Evolutionary conservation across 2,113 vertebrate genomes (phyloP).

Genomic region (Grantiella picta): DNA sequence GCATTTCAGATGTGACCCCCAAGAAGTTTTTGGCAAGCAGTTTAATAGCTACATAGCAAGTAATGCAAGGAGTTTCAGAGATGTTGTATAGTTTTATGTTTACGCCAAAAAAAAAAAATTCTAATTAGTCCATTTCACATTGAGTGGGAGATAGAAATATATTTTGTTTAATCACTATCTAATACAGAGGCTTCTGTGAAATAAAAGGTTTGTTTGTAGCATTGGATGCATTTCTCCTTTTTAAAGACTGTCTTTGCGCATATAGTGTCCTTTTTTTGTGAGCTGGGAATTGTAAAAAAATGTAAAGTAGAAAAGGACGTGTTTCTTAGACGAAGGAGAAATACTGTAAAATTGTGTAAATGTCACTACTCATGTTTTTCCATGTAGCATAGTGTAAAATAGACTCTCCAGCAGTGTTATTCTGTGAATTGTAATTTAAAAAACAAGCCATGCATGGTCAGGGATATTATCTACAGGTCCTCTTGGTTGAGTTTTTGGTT

Average conservation of each 20-base stretch:
- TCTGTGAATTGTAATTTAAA: conserved; percentile 88
- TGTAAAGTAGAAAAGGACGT: conserved; percentile 71
- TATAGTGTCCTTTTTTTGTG: conserved; percentile 65
- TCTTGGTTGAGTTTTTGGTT: conserved; percentile 2
- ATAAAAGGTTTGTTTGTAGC: conserved; percentile 67
- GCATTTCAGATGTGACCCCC: not conserved
- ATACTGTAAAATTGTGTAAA: conserved; percentile 85
- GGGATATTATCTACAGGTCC: conserved; percentile 26
- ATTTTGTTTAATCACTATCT: conserved; percentile 40
- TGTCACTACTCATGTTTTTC: conserved; percentile 71
- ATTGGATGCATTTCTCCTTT: conserved; percentile 60
- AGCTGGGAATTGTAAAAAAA: conserved; percentile 70
- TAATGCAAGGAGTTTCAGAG: not conserved
- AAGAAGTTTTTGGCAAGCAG: not conserved
- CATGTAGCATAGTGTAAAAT: conserved; percentile 85
- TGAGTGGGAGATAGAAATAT: conserved; percentile 33
- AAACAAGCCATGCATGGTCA: conserved; percentile 77
- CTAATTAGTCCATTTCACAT: conserved; percentile 16
- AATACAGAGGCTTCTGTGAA: conserved; percentile 38
- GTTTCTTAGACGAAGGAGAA: conserved; percentile 71
- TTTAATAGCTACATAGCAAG: not conserved
- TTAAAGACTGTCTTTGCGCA: conserved; percentile 37
- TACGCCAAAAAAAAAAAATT: not conserved
- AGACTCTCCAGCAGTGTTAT: conserved; percentile 84
- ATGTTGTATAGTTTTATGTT: conserved; percentile 28